Evolutionary conservation across 2,113 vertebrate species (phyloP), one percentile per base, ranked within the genome.

Genomic region (Ceyx cyanopectus): DNA sequence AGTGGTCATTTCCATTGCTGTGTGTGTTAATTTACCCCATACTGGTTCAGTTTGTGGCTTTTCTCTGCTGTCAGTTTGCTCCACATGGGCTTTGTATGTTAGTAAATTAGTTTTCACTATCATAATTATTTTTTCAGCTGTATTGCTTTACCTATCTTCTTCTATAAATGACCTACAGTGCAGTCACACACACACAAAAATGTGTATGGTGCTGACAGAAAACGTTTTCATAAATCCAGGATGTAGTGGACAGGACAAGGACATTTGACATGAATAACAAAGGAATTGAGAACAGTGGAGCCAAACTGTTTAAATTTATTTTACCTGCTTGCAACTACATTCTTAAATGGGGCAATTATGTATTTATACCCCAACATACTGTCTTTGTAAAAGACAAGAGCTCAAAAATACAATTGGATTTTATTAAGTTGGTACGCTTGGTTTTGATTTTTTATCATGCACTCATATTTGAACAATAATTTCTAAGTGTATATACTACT

Each of bases 301-400:
- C 5, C 58, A 93, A 63, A 37, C 6, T 61, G 14, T 72, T 91
- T 79, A 29, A 30, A 45, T 21, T 85, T 63, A 54, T 60, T 63
- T 83, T 45, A 63, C 11, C 26, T 32, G 26, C 17, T 75, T 76
- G 41, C 1, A 3, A 11, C 30, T 48, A 14, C 13, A 6, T n/a
- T 48, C 30, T 66, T 57, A 40, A n/a, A 6, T 5, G 32, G 6
- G 32, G 21, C 29, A 51, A 66, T 60, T 63, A 56, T 7, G 16
- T 10, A 54, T 41, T 13, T 0, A 0, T 2, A 58, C 30, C 22
- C 16, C 40, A 48, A 10, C 1, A 1, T 5, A 18, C 6, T 10
- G 9, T 10, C 58, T 81, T 34, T 34, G n/a, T 22, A 8, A 61
- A 79, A 43, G 19, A 86, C 27, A 19, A 54, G 15, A 69, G 30